Conservation (phyloP, 2,113 vertebrate species). For the Rhinopomastus cyanomelas region DNA sequence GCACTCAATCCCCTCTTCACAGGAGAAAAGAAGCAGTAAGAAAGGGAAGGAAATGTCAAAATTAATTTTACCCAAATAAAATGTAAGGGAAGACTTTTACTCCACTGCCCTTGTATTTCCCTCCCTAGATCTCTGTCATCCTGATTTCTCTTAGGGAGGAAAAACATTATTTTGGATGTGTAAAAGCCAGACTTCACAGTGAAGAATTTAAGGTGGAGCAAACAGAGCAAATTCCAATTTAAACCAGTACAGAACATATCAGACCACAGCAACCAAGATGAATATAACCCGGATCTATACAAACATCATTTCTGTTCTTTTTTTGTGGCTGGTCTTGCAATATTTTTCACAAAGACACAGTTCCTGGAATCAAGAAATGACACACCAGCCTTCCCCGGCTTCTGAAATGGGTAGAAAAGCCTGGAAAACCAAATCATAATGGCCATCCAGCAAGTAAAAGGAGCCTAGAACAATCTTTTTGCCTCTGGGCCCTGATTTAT, state of each 20-base stretch:
- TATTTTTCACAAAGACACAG: not conserved
- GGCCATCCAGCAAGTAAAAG: not conserved
- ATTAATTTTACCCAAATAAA: not conserved
- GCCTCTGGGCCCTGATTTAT: not conserved
- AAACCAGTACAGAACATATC: not conserved
- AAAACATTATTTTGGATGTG: not conserved
- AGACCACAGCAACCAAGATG: not conserved
- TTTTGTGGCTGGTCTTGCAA: not conserved
- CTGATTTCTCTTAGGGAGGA: not conserved
- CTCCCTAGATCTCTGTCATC: not conserved
- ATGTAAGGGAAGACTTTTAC: not conserved
- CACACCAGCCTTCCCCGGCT: not conserved
- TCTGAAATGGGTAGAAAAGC: not conserved
- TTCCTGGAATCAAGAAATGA: not conserved
- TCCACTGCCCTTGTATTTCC: not conserved
- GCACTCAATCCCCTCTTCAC: not conserved
- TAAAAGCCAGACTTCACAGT: not conserved
- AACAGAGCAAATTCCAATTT: not conserved
- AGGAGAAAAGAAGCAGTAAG: not conserved
- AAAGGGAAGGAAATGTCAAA: not conserved
- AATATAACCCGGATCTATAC: not conserved
- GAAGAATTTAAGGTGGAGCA: not conserved
- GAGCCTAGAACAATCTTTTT: not conserved
- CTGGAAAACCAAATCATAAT: not conserved
- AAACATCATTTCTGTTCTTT: fast-evolving